Evolutionary conservation across 1,140 invertebrate genomes (phyloP), one percentile per base, ranked within the genome.

Genomic region (Steinernema feltiae): DNA sequence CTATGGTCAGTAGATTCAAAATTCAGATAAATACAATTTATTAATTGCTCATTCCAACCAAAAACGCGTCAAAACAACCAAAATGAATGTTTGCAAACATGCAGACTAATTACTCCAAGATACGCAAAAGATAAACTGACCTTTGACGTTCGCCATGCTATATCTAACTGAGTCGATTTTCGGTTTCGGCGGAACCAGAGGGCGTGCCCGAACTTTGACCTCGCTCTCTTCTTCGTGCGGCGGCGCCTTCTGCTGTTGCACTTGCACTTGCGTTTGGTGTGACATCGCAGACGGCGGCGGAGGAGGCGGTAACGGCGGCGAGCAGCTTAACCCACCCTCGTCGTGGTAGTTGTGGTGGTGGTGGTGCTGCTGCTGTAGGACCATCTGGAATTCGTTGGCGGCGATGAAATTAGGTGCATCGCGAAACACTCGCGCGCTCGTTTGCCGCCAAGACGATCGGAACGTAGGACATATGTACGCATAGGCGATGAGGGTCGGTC

Each of bases 91-190:
- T n/a, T n/a, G n/a, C n/a, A n/a, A n/a, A n/a, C n/a, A n/a, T n/a
- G n/a, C n/a, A n/a, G n/a, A n/a, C n/a, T n/a, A n/a, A n/a, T n/a
- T n/a, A n/a, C n/a, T n/a, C n/a, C n/a, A n/a, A n/a, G n/a, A n/a
- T n/a, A n/a, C n/a, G n/a, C n/a, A n/a, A n/a, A n/a, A n/a, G 46
- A 30, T 72, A 71, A 71, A 75, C 85, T 87, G 86, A 91, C 90
- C 90, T 89, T 94, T 93, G 18, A 94, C 89, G 88, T 94, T 94
- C 1, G 93, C 93, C 92, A 94, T 94, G 30, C 93, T 94, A 86
- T 94, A 93, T 81, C 93, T 89, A 87, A 94, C 94, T 69, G 92
- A 91, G 87, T 93, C 92, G 81, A 93, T 93, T 77, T 92, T 89
- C 27, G 91, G 91, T 48, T 80, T 80, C 70, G 79, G 79, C 7